Evolutionary conservation across 1,140 invertebrate genomes (phyloP), one percentile per base, ranked within the genome.

Genomic region (Tetragnatha versicolor): DNA sequence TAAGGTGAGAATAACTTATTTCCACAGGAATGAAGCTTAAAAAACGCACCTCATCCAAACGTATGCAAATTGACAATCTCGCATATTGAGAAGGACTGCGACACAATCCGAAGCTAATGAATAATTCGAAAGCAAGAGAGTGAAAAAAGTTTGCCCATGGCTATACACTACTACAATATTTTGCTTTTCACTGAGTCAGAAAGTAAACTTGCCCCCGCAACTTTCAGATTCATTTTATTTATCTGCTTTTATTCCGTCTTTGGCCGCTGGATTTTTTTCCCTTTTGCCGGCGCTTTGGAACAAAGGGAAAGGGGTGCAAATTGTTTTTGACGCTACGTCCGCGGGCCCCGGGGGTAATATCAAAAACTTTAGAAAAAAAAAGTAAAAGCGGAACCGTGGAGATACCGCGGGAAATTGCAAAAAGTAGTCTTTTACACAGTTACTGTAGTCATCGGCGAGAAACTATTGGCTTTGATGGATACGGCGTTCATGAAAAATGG

Each of bases 401-500:
- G 9, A 72, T 58, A 53, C 17, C 17, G 27, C 10, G n/a, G 22
- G 37, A 70, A 14, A 45, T 45, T 27, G 42, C 31, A 22, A 31
- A 68, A 49, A n/a, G 22, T 22, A 49, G 39, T 51, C 39, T 60
- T 33, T 35, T 39, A 22, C 42, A 25, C 39, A 22, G 47, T 58
- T 25, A 27, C 31, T 63, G 27, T 22, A 39, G 75, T 7, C 65
- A 31, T 37, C n/a, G 61, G 37, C n/a, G n/a, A 29, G 39, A 29
- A 68, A 20, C 60, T 75, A 75, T 75, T 75, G 72, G 72, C 72
- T 66, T 77, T 66, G 75, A 77, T 77, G 75, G 75, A 77, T 77
- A 55, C 25, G 22, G 20, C 14, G 35, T 68, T 77, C 75, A 77
- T 77, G 75, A 77, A 77, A 77, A 77, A 77, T 77, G 61, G 49